Evolutionary conservation across 1,140 invertebrate genomes (phyloP).

Genomic region (Drosophila paulistorum): DNA sequence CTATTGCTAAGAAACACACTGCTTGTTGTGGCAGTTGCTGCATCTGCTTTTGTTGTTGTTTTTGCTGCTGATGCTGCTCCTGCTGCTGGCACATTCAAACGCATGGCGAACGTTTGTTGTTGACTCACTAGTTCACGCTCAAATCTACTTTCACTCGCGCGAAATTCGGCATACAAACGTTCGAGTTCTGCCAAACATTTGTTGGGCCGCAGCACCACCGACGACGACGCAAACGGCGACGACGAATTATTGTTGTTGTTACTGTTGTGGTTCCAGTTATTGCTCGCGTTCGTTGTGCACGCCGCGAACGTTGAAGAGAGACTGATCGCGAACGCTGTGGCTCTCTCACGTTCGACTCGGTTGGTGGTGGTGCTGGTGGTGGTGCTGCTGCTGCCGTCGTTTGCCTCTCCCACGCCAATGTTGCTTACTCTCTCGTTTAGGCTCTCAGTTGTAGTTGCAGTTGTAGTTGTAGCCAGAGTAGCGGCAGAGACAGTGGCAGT

Average conservation of each 20-base stretch:
- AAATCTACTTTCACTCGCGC: slow-evolving; percentile 79
- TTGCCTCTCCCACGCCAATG: slow-evolving; percentile 26
- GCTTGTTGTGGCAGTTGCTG: slow-evolving; percentile 42
- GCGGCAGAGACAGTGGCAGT: not conserved
- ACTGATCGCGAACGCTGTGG: slow-evolving; percentile 52
- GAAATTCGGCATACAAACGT: slow-evolving; percentile 81
- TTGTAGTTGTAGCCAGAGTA: not conserved
- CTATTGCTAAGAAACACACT: slow-evolving; percentile 63
- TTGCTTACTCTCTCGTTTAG: slow-evolving; percentile 18
- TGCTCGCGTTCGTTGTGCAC: slow-evolving; percentile 39
- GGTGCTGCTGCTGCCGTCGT: not conserved
- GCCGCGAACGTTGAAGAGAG: slow-evolving; percentile 66
- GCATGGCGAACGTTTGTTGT: slow-evolving; percentile 41
- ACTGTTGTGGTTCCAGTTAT: slow-evolving; percentile 1
- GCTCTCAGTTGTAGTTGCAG: slow-evolving; percentile 19
- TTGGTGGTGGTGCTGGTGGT: slow-evolving; percentile 1
- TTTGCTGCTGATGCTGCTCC: slow-evolving; percentile 41
- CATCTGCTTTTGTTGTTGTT: slow-evolving; percentile 46
- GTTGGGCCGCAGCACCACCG: slow-evolving; percentile 65
- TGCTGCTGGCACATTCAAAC: slow-evolving; percentile 68
- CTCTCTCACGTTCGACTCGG: no score
- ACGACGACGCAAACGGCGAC: slow-evolving; percentile 30
- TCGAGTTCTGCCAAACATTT: slow-evolving; percentile 82
- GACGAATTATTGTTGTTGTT: slow-evolving; percentile 13
- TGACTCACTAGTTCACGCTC: slow-evolving; percentile 46